These are phyloP conservation scores for Gobio gobio DNA, from an alignment of 2,113 vertebrate genomes.

Conservation along the genomic window DNA sequence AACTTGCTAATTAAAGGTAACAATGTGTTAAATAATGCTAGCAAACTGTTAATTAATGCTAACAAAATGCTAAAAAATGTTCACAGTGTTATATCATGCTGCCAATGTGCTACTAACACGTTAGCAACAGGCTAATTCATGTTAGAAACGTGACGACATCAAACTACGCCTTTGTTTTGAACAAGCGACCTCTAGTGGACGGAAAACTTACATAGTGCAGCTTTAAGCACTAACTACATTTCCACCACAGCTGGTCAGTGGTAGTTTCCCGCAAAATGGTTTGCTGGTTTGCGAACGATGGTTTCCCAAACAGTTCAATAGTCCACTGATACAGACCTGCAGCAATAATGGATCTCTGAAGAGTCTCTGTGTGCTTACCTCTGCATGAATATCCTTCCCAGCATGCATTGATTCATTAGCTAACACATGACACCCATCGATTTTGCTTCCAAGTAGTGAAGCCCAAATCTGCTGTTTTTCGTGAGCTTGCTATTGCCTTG, in stretches of 20 bases:
- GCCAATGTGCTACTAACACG: too few species aligned
- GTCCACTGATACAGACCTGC: background rate
- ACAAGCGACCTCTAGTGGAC: too few species aligned
- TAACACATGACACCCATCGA: background rate
- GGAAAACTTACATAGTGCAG: too few species aligned
- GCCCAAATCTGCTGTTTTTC: background rate
- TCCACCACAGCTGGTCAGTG: background rate
- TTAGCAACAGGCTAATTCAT: too few species aligned
- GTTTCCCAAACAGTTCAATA: constrained; percentile 45
- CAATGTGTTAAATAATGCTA: too few species aligned
- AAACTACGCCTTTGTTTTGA: too few species aligned
- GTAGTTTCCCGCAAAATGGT: background rate
- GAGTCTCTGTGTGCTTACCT: background rate
- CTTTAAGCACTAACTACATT: too few species aligned
- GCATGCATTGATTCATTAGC: constrained; percentile 14
- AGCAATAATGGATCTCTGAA: background rate
- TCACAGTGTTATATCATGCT: too few species aligned
- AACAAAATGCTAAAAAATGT: too few species aligned
- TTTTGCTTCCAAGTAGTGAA: constrained; percentile 4
- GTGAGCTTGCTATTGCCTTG: background rate
- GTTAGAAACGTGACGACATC: too few species aligned
- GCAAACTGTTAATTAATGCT: too few species aligned
- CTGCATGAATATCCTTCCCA: background rate
- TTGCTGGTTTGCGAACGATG: background rate
- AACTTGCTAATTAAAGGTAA: too few species aligned